Base-by-base conservation (phyloP, 2,113 vertebrate species). In the Prietella phreatophila region DNA sequence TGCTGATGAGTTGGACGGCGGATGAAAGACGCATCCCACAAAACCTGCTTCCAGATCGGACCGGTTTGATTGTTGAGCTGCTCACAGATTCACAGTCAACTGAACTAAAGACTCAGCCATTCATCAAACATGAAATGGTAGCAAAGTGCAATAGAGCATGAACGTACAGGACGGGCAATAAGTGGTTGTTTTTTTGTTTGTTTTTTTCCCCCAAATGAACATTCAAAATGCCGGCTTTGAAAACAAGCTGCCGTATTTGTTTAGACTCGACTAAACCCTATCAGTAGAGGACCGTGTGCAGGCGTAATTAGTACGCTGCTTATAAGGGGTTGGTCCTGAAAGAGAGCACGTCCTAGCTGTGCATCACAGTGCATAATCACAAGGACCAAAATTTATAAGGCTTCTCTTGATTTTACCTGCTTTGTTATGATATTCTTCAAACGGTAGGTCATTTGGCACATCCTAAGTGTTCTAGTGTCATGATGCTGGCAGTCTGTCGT, bases 21-120 rank as follows among this genome's bases (percentile, higher is more conserved):
- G 88, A 93, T 94, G 92, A 93, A 93, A 94, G 92, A 85, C 61
- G 75, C 79, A 42, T 83, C 81, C 92, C 85, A 75, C 90, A 60
- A 67, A 83, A 36, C 36, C 39, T 36, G 63, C 71, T 80, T 63
- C 36, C 14, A 58, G n/a, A 39, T 14, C n/a, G 7, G 53, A 69
- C 83, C 65, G 47, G 11, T 67, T 80, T 17, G 13, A 56, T 50
- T 73, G 33, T 78, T n/a, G 20, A 81, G 60, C 83, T 79, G 36
- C 81, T 87, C 61, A 22, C 39, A 61, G 73, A 55, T 71, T 89
- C 55, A 67, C 13, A 85, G 27, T 39, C 50, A 82, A 67, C 42
- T 39, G 33, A 58, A 14, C 39, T 47, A 58, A 63, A 86, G 85
- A 85, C 82, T 53, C 47, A 13, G n/a, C 33, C 13, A 73, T 53